A percentile compares a stretch with the other conserved stretches of the same genome.
Conservation (phyloP, 2,113 vertebrate species). For the Neodontobutis hainanensis region DNA sequence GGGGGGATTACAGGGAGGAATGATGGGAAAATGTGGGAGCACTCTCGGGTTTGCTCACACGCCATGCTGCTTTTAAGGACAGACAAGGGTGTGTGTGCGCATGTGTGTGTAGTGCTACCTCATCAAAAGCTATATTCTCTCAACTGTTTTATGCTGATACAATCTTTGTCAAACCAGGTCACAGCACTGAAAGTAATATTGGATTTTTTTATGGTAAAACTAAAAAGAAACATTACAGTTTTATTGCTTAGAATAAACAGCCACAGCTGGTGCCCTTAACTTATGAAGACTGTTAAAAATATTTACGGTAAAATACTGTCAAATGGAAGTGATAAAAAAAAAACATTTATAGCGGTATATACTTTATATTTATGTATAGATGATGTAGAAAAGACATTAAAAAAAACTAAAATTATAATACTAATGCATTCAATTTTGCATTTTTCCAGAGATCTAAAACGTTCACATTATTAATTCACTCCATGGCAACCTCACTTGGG, state of each 20-base stretch:
- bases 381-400: no score
- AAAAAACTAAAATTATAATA: no score
- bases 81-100: conserved; percentile 36
- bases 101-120: conserved; percentile 53
- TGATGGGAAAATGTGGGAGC: conserved; percentile 76
- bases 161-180: conserved; percentile 35
- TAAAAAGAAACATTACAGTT: conserved; percentile 36
- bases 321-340: no score
- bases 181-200: conserved; percentile 14
- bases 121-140: conserved; percentile 61
- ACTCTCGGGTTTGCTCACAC: conserved; percentile 71
- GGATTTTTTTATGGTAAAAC: conserved; percentile 5
- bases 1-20: conserved; percentile 73
- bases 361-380: no score
- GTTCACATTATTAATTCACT: no score
- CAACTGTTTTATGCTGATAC: conserved; percentile 54
- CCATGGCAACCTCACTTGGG: no score
- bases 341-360: no score
- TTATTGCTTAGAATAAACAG: conserved; percentile 43
- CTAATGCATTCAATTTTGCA: no score
- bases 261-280: background rate
- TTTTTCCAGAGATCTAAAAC: no score
- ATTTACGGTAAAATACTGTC: no score
- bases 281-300: no score
- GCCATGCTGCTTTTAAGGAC: conserved; percentile 72